A percentile compares a stretch with the other conserved stretches of the same genome.
phyloP scores from a whole-genome alignment of 2,888 invertebrate species.

The Labia minor region DNA sequence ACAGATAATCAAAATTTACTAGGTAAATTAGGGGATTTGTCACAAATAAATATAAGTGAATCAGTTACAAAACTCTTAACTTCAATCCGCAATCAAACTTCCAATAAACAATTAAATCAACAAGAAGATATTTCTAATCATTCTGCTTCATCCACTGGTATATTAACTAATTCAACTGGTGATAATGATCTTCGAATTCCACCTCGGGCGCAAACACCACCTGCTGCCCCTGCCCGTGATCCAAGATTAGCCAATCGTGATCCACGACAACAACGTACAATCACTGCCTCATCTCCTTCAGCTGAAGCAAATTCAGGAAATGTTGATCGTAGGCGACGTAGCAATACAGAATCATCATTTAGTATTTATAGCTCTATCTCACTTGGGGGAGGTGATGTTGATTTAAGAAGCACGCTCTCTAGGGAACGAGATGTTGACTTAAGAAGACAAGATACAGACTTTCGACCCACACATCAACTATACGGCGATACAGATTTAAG shows the following conservation, averaged over 20 bases:
- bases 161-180: not conserved
- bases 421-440: constrained; percentile 30
- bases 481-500: constrained; percentile 58
- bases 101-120: constrained; percentile 37
- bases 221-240: constrained; percentile 20
- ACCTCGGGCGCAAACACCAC: not conserved
- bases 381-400: constrained; percentile 30
- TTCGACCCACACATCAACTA: constrained; percentile 29
- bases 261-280: constrained; percentile 18
- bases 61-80: constrained; percentile 55
- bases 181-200: not conserved
- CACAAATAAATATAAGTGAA: constrained; percentile 61
- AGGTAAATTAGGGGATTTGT: constrained; percentile 40
- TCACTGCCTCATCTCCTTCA: constrained; percentile 13
- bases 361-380: constrained; percentile 19
- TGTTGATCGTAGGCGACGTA: constrained; percentile 18
- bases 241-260: constrained; percentile 23
- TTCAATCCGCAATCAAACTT: constrained; percentile 34
- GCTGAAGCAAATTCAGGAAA: constrained; percentile 18
- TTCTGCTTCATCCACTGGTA: not conserved
- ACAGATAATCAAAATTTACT: not conserved
- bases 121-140: not conserved
- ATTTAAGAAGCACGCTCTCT: constrained; percentile 33
- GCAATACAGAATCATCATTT: constrained; percentile 16
- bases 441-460: constrained; percentile 20